Conservation (phyloP, 2,797 vertebrate species). For the Tapera naevia region DNA sequence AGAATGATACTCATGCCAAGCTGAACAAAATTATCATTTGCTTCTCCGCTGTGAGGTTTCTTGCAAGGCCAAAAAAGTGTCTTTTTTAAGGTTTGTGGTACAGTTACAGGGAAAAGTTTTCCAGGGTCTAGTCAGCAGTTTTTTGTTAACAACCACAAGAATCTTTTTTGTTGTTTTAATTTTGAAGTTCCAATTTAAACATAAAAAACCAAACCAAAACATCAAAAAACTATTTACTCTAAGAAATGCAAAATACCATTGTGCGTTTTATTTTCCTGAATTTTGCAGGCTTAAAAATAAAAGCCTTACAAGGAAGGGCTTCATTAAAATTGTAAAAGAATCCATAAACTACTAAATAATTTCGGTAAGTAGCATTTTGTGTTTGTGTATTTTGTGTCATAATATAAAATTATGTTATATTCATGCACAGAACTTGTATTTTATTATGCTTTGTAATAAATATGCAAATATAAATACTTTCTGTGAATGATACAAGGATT, state of each 20-base stretch:
- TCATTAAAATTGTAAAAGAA: background rate
- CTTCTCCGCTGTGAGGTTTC: background rate
- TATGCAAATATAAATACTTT: background rate
- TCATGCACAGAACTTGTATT: background rate
- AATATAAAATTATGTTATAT: background rate
- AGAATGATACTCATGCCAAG: background rate
- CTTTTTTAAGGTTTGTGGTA: background rate
- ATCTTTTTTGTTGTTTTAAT: background rate
- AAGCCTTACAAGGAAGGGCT: background rate
- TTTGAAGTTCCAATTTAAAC: background rate
- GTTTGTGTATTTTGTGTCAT: background rate
- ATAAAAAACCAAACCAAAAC: background rate
- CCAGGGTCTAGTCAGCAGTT: background rate
- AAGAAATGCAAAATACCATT: background rate
- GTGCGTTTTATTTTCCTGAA: background rate
- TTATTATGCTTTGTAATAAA: background rate
- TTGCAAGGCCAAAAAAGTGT: background rate
- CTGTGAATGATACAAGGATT: background rate
- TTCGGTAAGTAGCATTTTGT: background rate
- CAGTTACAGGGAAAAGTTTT: background rate
- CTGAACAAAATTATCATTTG: background rate
- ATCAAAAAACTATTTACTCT: background rate
- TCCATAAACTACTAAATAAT: background rate
- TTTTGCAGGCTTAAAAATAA: background rate
- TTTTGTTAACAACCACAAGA: background rate